Evolutionary conservation across 2,888 invertebrate genomes (phyloP).

Genomic region (Nematopogon swammerdamellus): DNA sequence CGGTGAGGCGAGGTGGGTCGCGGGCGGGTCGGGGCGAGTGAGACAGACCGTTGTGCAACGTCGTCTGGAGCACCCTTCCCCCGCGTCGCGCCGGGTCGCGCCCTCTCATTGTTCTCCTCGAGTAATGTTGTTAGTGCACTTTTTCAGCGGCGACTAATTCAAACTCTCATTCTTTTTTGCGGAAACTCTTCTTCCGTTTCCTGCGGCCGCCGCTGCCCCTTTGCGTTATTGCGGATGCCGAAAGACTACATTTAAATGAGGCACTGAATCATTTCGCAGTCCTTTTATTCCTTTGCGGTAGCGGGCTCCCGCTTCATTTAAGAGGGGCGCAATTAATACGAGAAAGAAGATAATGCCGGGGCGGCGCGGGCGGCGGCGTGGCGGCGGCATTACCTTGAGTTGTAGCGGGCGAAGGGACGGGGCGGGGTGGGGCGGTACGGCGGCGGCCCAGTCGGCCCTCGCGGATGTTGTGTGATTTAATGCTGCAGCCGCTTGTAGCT

Average conservation of each 20-base stretch:
- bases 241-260: slow-evolving; percentile 56
- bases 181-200: slow-evolving; percentile 51
- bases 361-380: too few relatives aligned
- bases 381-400: too few relatives aligned
- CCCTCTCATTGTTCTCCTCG: slow-evolving; percentile 43
- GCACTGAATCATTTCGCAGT: slow-evolving; percentile 41
- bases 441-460: too few relatives aligned
- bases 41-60: not conserved
- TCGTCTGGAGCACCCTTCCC: not conserved
- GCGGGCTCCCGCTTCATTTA: slow-evolving; percentile 37
- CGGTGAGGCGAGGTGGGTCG: not conserved
- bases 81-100: slow-evolving; percentile 12
- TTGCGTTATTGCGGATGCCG: slow-evolving; percentile 42
- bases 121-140: slow-evolving; percentile 55
- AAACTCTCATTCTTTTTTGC: slow-evolving; percentile 52
- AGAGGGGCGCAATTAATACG: not conserved
- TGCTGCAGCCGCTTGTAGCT: too few relatives aligned
- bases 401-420: too few relatives aligned
- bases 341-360: not conserved
- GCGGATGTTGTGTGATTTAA: too few relatives aligned
- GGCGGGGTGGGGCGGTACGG: too few relatives aligned
- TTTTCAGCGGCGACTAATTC: slow-evolving; percentile 54
- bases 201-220: slow-evolving; percentile 43
- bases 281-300: slow-evolving; percentile 20
- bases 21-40: not conserved